Evolutionary conservation across 2,888 invertebrate genomes (phyloP), one percentile per base, ranked within the genome.

Genomic region (Orthosia gothica): DNA sequence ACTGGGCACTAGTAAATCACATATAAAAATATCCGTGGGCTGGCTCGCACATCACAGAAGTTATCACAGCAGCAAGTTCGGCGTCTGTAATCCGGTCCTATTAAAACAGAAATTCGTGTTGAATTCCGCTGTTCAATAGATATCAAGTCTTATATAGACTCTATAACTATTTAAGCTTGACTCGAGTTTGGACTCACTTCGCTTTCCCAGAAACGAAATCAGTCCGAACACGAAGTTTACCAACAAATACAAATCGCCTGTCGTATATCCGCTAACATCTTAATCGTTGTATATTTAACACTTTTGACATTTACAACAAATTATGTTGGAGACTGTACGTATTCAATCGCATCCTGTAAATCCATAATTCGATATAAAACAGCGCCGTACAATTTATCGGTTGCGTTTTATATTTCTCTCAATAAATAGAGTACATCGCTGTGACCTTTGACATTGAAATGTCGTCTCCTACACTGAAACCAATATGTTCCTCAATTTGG

Each of bases 1-100:
- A 96, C 96, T 94, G 94, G 95, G 95, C 95, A 95, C 95, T 95
- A 93, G 92, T 96, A 96, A 96, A 96, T 96, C 95, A 96, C 96
- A 96, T 96, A 96, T 93, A 96, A 95, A 96, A 96, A 96, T 96
- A 96, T 95, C 94, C 94, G 91, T 93, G 92, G 92, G 93, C 92
- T 94, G 91, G 92, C 91, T 93, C 93, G 92, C 95, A 93, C 95
- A 96, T 96, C 96, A 96, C 96, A 96, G 95, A 91, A 93, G 91
- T 79, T 96, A 96, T 96, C 96, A 96, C 96, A 96, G 96, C 94
- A 92, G 93, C 91, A 76, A 76, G 92, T 94, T 94, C 94, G 89
- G 91, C 92, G 92, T 92, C 93, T 93, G 92, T 89, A 91, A 92
- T 92, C 89, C 90, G 85, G 88, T 87, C 85, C 83, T 81, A 79